A percentile compares a stretch with the other conserved stretches of the same genome.
Conservation (phyloP, 2,113 vertebrate genomes). For the Trinectes maculatus region DNA sequence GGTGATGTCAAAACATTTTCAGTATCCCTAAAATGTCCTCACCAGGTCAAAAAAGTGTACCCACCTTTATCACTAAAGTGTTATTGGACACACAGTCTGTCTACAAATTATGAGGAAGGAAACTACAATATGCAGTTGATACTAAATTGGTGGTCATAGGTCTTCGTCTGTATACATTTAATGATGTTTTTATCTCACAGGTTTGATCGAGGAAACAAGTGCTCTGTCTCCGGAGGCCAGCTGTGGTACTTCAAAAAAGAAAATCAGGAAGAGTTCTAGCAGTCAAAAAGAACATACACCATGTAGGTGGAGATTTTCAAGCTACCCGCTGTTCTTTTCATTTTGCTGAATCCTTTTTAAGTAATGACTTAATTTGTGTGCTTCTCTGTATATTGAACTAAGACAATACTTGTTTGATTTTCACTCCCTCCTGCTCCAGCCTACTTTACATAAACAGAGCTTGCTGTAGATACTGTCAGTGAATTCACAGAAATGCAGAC, state of each 20-base stretch:
- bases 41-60: no score
- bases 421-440: background rate
- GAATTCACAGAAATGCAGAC: background rate
- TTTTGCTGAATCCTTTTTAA: background rate
- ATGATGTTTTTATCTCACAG: constrained; percentile 28
- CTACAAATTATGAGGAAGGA: background rate
- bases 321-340: background rate
- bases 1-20: background rate
- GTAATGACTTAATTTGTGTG: background rate
- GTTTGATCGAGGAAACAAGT: constrained; percentile 37
- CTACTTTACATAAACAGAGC: background rate
- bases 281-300: constrained; percentile 16
- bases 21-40: constrained; percentile 21
- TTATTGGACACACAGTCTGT: background rate
- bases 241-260: constrained; percentile 31
- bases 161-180: background rate
- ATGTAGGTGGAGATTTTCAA: constrained; percentile 17
- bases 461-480: background rate
- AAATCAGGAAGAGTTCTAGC: constrained; percentile 36
- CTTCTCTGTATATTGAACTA: background rate
- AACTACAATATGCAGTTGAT: background rate
- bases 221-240: constrained; percentile 25
- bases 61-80: constrained; percentile 12
- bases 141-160: no score
- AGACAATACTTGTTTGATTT: background rate